A percentile compares a stretch with the other conserved stretches of the same genome.
Conservation (phyloP, 1,140 invertebrate genomes). For the Macrobrachium rosenbergii region DNA sequence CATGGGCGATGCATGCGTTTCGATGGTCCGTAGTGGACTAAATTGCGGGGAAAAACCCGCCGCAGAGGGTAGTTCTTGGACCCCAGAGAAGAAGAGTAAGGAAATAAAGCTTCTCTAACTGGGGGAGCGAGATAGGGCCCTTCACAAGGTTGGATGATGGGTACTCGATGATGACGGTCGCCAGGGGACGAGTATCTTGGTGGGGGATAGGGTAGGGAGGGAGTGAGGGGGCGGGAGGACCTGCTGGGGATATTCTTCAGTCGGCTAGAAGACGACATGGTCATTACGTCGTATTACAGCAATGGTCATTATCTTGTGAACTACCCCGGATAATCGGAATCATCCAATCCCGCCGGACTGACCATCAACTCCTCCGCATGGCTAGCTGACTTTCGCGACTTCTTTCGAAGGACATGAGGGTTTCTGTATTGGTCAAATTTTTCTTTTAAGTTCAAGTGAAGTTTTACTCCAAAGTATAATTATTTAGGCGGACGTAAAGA, state of each 20-base stretch:
- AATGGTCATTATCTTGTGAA: conserved; percentile 62
- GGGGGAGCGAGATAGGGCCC: too few relatives aligned
- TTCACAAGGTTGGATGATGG: too few relatives aligned
- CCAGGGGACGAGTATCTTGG: background rate
- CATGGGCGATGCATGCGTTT: too few relatives aligned
- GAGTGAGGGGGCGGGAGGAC: background rate
- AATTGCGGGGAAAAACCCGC: too few relatives aligned
- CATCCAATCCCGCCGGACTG: conserved; percentile 48
- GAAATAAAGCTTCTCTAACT: too few relatives aligned
- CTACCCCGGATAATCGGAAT: conserved; percentile 53
- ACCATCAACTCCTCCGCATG: conserved; percentile 39
- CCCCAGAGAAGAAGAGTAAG: too few relatives aligned
- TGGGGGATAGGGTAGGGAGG: background rate
- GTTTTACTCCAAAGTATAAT: too few relatives aligned
- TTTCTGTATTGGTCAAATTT: background rate
- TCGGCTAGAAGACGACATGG: conserved; percentile 4
- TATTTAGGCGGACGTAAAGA: too few relatives aligned
- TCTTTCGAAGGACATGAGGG: background rate
- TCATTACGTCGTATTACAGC: conserved; percentile 60
- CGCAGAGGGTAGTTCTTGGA: too few relatives aligned
- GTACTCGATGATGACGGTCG: too few relatives aligned
- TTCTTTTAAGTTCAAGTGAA: background rate
- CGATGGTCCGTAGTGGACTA: too few relatives aligned
- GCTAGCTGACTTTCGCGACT: background rate
- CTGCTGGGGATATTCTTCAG: too few relatives aligned